These are phyloP conservation scores for Caenorhabditis virilis DNA, from an alignment of 2,888 invertebrate genomes.

Conservation along the genomic window DNA sequence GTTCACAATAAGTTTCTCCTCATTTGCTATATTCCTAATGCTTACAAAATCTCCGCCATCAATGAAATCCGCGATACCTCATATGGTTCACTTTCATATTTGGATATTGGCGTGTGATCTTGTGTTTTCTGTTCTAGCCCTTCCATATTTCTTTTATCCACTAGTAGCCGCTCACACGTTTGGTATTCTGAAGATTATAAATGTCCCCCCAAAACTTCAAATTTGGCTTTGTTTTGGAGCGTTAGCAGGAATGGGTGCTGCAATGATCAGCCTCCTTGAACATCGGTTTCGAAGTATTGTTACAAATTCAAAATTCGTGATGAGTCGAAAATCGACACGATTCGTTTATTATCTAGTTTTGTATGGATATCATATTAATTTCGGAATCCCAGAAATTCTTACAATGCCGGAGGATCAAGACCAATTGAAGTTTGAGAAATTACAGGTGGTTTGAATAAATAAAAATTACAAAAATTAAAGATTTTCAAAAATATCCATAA, in stretches of 20 bases:
- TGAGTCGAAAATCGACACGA: neutral
- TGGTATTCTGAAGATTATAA: neutral
- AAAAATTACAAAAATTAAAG: too few relatives aligned
- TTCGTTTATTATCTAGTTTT: neutral
- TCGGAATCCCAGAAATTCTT: conserved; percentile 19
- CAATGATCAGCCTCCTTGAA: conserved; percentile 11
- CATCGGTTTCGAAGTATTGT: conserved; percentile 16
- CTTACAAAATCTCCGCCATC: conserved; percentile 7
- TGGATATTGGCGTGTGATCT: conserved; percentile 14
- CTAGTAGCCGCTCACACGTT: conserved; percentile 4
- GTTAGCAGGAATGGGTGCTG: conserved; percentile 11
- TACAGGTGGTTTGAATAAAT: neutral
- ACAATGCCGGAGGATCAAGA: conserved; percentile 14
- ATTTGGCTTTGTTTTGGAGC: conserved; percentile 18
- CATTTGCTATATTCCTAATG: conserved; percentile 16
- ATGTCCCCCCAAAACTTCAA: neutral
- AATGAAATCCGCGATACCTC: conserved; percentile 13
- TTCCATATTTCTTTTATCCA: conserved; percentile 8
- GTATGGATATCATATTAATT: conserved; percentile 15
- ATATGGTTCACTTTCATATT: conserved; percentile 16
- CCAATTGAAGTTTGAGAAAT: neutral
- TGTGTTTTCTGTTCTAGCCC: conserved; percentile 7
- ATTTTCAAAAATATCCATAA: too few relatives aligned
- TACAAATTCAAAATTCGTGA: conserved; percentile 5
- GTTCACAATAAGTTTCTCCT: conserved; percentile 9